Evolutionary conservation across 2,113 vertebrate species (phyloP).

Genomic region (Felis catus): DNA sequence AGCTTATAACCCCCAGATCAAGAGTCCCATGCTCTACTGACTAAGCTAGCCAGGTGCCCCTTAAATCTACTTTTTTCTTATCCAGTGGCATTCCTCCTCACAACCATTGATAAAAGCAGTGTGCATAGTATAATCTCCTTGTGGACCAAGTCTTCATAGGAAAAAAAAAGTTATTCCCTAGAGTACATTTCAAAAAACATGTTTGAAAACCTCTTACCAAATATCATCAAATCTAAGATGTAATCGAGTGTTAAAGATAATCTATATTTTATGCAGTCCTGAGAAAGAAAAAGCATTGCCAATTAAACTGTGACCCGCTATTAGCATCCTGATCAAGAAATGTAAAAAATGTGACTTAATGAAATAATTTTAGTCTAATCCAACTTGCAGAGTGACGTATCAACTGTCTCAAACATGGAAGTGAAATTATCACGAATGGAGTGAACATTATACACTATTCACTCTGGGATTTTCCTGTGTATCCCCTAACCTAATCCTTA

Average conservation of each 20-base stretch:
- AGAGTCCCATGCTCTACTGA: neutral
- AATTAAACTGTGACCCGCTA: neutral
- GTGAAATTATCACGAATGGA: rapidly evolving
- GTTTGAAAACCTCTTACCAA: neutral
- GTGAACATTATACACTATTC: rapidly evolving
- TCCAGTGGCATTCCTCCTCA: neutral
- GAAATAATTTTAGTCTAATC: neutral
- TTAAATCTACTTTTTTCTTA: neutral
- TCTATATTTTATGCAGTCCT: neutral
- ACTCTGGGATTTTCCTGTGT: rapidly evolving
- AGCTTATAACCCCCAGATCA: neutral
- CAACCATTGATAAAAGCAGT: neutral
- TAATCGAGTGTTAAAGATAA: neutral
- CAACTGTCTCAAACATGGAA: neutral
- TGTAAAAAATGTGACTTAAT: neutral
- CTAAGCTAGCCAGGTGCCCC: neutral
- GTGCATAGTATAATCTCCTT: neutral
- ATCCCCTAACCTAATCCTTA: neutral
- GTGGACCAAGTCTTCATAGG: neutral
- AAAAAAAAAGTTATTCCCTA: neutral
- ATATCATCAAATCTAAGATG: neutral
- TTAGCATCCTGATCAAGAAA: neutral
- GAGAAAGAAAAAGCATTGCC: neutral
- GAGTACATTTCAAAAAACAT: neutral
- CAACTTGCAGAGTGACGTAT: neutral